Base-by-base conservation (phyloP, 35 echinoderm and acorn worm genomes). In the Ophioderma brevispina region DNA sequence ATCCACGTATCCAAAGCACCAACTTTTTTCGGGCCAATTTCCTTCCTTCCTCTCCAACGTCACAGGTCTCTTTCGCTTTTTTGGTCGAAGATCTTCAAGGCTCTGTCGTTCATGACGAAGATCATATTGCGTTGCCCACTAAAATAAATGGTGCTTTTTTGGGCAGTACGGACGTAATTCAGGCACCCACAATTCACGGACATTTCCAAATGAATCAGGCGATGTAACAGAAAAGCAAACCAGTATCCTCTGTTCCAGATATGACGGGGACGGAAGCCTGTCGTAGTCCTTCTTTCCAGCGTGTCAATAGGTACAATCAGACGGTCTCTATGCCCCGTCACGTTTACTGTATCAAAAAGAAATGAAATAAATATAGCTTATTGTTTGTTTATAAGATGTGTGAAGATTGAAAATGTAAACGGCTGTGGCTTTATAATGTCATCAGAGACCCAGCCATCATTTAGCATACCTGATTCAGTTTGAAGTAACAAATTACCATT, bases 271-370 rank as follows among this genome's bases (percentile, higher is more conserved):
- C 30, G 84, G 84, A n/a, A 92, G 56, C 23, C 91, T 77, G 56
- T 92, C 91, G 76, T 92, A 92, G 63, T 92, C 91, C 33, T 92
- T 85, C 78, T 92, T 43, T 82, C 77, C 95, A 31, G 92, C 96
- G 75, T 98, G 89, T 98, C 96, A 87, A 98, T 89, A 98, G 81
- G 76, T 87, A 87, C 36, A 98, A 49, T 55, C 91, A 91, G 13
- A 94, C 89, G 76, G 92, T 89, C 49, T 82, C 82, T 39, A 86
- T 76, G 82, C 91, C 86, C 92, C 81, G 91, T 89, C 23, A 98
- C 96, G 63, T 92, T 94, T 13, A 91, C 96, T 85, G 32, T 64
- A 36, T 35, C 33, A 46, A 46, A 17, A 17, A 46, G 5, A 46
- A 46, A 17, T 8, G 17, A 46, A 46, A 17, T 4, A 17, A 46